Evolutionary conservation across 2,113 vertebrate species (phyloP).

Genomic region (Carassius gibelio): DNA sequence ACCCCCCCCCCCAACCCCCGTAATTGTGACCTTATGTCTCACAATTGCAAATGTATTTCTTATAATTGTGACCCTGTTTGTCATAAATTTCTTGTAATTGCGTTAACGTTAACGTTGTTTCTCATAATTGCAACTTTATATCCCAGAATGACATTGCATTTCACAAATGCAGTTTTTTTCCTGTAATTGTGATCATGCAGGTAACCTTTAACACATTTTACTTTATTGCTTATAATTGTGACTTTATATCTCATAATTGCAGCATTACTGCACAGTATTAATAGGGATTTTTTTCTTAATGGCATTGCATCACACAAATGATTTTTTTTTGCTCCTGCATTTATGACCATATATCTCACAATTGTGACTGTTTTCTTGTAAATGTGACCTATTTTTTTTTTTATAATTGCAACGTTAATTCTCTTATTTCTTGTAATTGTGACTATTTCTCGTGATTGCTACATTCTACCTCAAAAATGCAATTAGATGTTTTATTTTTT

Average conservation of each 20-base stretch:
- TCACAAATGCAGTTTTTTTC: too few species aligned
- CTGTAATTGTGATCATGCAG: too few species aligned
- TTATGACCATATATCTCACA: background rate
- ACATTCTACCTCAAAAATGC: background rate
- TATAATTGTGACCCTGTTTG: background rate
- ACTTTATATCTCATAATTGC: background rate
- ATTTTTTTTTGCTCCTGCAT: too few species aligned
- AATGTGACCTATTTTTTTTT: too few species aligned
- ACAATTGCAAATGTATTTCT: background rate
- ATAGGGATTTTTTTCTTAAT: background rate
- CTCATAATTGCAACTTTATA: too few species aligned
- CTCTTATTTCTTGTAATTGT: too few species aligned
- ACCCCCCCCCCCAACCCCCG: too few species aligned
- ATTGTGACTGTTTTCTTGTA: too few species aligned
- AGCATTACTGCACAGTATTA: background rate
- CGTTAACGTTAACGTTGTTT: too few species aligned
- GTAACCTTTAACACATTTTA: too few species aligned
- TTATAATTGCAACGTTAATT: too few species aligned
- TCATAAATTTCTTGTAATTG: background rate
- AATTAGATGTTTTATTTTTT: background rate
- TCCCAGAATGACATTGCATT: too few species aligned
- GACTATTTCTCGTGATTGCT: background rate
- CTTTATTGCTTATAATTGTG: background rate
- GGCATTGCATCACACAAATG: background rate
- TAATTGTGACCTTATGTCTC: background rate